phyloP scores from a whole-genome alignment of 2,888 invertebrate genomes.

The Tromatobia lineatoria region DNA sequence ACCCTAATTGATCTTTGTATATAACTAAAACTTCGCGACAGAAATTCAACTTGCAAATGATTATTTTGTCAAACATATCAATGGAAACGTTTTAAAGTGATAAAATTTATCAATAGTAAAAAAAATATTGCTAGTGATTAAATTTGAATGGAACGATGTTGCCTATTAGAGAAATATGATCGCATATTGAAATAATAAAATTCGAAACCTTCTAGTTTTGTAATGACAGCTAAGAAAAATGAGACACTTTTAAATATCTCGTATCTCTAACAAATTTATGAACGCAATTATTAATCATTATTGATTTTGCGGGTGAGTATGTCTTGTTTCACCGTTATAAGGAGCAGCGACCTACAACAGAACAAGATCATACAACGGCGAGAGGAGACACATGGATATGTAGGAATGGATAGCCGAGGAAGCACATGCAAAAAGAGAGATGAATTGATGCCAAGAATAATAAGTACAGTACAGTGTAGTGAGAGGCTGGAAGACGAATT shows the following conservation, averaged over 20 bases:
- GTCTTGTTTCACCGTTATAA: neutral
- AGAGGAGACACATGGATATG: neutral
- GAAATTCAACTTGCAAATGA: neutral
- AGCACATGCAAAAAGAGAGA: slow-evolving; percentile 11
- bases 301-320: neutral
- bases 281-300: neutral
- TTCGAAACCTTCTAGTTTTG: neutral
- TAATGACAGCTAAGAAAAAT: neutral
- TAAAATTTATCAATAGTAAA: neutral
- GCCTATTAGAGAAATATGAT: too few species aligned
- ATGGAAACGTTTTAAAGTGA: neutral
- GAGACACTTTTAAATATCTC: neutral
- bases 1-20: neutral
- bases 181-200: neutral
- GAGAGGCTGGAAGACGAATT: slow-evolving; percentile 3
- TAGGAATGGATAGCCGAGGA: neutral
- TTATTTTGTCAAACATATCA: neutral
- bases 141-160: too few species aligned
- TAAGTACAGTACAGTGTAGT: slow-evolving; percentile 14
- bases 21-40: too few species aligned
- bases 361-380: neutral
- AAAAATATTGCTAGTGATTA: neutral
- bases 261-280: neutral
- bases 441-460: slow-evolving; percentile 25
- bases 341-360: neutral